A percentile compares a stretch with the other conserved stretches of the same genome.
Conservation (phyloP, 1,140 invertebrate genomes). For the Hetaerina americana region DNA sequence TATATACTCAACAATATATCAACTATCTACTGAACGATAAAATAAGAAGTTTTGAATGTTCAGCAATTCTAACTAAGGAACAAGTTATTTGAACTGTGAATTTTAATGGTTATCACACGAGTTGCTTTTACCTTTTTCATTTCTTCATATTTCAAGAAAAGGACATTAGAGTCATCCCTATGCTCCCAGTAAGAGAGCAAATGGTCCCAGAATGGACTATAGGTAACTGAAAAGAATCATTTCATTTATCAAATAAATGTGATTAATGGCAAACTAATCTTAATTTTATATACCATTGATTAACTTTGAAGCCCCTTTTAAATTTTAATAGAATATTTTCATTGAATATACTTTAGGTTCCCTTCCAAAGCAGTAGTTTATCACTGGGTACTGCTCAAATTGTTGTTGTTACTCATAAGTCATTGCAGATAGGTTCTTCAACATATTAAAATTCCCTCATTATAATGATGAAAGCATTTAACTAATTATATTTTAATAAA, state of each 20-base stretch:
- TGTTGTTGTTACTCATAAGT: too few relatives aligned
- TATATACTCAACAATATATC: background rate
- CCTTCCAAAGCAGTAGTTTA: too few relatives aligned
- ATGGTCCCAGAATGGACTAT: constrained; percentile 13
- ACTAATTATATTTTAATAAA: too few relatives aligned
- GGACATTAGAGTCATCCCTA: constrained; percentile 25
- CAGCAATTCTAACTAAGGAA: too few relatives aligned
- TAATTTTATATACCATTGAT: background rate
- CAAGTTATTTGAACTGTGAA: background rate
- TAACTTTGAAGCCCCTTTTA: too few relatives aligned
- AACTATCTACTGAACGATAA: too few relatives aligned
- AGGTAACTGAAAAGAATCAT: constrained; percentile 12
- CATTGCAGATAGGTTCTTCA: too few relatives aligned
- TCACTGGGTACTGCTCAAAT: too few relatives aligned
- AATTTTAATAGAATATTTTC: background rate
- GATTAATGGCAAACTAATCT: background rate
- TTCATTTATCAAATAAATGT: background rate
- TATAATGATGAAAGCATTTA: too few relatives aligned
- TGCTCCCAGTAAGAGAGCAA: constrained; percentile 22
- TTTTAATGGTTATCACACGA: too few relatives aligned
- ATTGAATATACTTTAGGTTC: background rate
- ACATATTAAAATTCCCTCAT: too few relatives aligned
- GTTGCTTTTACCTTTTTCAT: constrained; percentile 22
- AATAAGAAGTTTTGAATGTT: too few relatives aligned
- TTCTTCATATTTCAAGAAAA: constrained; percentile 31